Evolutionary conservation across 2,113 vertebrate genomes (phyloP).

Genomic region (cattle (Bos taurus)): ARS-UCD2.0 NC_037350.1:19257001-19257500

Average conservation of each 20-base stretch:
- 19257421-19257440: too few relatives aligned
- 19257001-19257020: neutral
- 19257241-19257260: neutral
- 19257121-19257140: neutral
- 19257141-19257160: neutral
- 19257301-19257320: neutral
- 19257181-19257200: neutral
- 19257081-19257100: neutral
- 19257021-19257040: neutral
- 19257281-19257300: neutral
- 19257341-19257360: neutral
- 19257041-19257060: neutral
- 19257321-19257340: neutral
- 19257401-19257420: too few relatives aligned
- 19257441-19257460: too few relatives aligned
- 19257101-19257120: accelerated
- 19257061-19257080: neutral
- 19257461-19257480: too few relatives aligned
- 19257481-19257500: too few relatives aligned
- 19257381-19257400: neutral
- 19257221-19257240: neutral
- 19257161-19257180: neutral
- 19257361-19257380: neutral
- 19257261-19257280: neutral
- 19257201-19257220: neutral